phyloP scores from a whole-genome alignment of 2,113 vertebrate genomes.

The Corythaixoides concolor region DNA sequence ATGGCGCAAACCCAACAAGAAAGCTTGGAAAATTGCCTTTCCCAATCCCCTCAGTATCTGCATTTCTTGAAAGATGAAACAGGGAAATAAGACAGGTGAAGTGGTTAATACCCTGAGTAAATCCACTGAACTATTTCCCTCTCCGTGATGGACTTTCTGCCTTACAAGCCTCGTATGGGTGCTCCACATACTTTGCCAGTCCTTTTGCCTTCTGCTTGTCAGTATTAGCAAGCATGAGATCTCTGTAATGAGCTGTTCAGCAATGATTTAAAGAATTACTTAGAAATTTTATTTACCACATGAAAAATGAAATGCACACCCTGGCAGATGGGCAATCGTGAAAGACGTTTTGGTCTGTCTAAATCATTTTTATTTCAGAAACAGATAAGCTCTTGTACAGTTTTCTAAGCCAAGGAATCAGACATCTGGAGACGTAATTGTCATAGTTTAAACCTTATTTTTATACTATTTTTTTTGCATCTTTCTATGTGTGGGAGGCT shows the following conservation, averaged over 20 bases:
- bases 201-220: not conserved
- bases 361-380: constrained; percentile 14
- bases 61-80: not conserved
- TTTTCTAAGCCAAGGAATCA: constrained; percentile 35
- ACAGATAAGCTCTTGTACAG: constrained; percentile 1
- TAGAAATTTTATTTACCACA: not conserved
- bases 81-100: not conserved
- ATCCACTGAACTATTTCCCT: not conserved
- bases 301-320: constrained; percentile 1
- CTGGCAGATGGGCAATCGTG: not conserved
- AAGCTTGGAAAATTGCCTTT: not conserved
- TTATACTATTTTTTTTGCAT: not conserved
- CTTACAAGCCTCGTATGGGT: not conserved
- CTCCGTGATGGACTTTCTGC: not conserved
- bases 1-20: not conserved
- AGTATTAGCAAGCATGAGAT: not conserved
- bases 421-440: constrained; percentile 43
- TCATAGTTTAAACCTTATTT: constrained; percentile 15
- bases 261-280: not conserved
- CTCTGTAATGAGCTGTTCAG: not conserved
- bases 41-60: not conserved
- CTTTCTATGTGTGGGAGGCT: not conserved
- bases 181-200: not conserved
- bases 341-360: not conserved
- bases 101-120: not conserved